These are phyloP conservation scores for Tokudaia muenninki DNA, from an alignment of 2,797 vertebrate genomes.

Conservation along the genomic window DNA sequence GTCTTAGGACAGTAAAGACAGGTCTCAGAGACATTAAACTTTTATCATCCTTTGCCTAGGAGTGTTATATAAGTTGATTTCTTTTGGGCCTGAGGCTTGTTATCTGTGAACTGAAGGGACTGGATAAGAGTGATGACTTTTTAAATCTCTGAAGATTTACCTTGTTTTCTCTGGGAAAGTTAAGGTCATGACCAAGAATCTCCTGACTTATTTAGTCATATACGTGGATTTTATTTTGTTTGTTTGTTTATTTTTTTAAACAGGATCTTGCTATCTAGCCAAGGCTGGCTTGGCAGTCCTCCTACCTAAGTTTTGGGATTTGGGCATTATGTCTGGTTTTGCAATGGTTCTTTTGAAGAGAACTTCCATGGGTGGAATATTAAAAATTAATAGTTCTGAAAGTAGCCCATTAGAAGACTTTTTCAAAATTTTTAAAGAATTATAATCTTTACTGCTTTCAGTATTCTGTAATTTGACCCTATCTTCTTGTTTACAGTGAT, in stretches of 20 bases:
- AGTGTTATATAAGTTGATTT: not conserved
- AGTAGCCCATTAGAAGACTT: not conserved
- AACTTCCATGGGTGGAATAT: not conserved
- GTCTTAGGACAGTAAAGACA: conserved; percentile 5
- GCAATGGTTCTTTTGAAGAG: conserved; percentile 17
- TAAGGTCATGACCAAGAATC: not conserved
- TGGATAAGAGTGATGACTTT: not conserved
- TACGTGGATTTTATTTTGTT: not conserved
- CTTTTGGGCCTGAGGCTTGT: not conserved
- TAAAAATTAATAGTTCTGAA: not conserved
- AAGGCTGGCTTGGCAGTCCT: not conserved
- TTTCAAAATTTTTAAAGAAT: not conserved
- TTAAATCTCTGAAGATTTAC: not conserved
- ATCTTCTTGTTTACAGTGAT: not conserved
- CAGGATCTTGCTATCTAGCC: not conserved
- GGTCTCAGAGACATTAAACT: not conserved
- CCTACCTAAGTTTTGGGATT: not conserved
- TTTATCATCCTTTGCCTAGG: conserved; percentile 15
- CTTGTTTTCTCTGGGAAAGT: not conserved
- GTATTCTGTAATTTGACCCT: not conserved
- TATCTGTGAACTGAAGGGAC: conserved; percentile 2
- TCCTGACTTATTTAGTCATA: not conserved
- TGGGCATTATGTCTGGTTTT: not conserved
- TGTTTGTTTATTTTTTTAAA: not conserved
- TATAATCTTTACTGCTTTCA: not conserved